Percentiles rank a stretch among this genome's conserved stretches.
Conservation (phyloP, 1,140 invertebrate genomes). For the Pseudomyrmex sp. region DNA sequence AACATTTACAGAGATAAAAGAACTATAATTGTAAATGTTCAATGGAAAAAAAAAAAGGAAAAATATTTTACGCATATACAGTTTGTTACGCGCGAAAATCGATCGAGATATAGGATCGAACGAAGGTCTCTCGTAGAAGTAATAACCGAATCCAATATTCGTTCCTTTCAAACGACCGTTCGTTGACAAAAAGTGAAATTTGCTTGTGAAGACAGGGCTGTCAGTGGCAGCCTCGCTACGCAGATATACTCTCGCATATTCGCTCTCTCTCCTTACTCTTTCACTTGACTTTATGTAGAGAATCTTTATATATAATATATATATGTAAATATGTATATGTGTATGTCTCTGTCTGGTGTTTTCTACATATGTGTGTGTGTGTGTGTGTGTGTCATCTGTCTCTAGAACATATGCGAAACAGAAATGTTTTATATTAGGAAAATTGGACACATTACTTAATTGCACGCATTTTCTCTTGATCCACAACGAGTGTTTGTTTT, state of each 20-base stretch:
- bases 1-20: background rate
- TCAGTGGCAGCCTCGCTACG: slow-evolving; percentile 75
- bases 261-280: slow-evolving; percentile 33
- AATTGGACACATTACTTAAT: slow-evolving; percentile 11
- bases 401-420: background rate
- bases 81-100: slow-evolving; percentile 36
- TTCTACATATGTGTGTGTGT: background rate
- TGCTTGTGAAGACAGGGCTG: slow-evolving; percentile 79
- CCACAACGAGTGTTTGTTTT: background rate
- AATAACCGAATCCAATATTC: slow-evolving; percentile 85
- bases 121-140: slow-evolving; percentile 79
- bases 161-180: slow-evolving; percentile 80
- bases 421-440: slow-evolving; percentile 18
- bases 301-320: slow-evolving; percentile 7
- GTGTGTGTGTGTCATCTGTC: background rate
- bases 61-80: slow-evolving; percentile 35
- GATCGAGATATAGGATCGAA: slow-evolving; percentile 68
- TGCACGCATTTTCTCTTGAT: background rate
- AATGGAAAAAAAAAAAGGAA: background rate
- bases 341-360: slow-evolving; percentile 6
- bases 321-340: background rate
- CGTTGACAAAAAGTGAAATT: slow-evolving; percentile 82
- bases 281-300: slow-evolving; percentile 17
- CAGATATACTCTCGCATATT: slow-evolving; percentile 67
- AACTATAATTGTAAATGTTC: background rate